Percentiles rank a stretch among this genome's conserved stretches.
Evolutionary conservation across 1,140 invertebrate genomes (phyloP).

Genomic region (Cydia fagiglandana): DNA sequence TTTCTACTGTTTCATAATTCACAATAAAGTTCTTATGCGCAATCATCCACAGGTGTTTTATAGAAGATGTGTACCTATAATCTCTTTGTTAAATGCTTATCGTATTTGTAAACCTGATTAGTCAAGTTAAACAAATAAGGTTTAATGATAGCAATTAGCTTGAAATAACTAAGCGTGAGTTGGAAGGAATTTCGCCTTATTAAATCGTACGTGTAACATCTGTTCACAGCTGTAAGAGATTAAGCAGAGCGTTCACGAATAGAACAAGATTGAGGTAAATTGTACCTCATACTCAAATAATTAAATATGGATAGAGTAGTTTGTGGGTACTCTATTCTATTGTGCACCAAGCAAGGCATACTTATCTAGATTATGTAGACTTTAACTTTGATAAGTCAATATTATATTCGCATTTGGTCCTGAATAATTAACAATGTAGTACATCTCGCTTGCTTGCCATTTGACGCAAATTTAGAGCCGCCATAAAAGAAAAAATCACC

Average conservation of each 20-base stretch:
- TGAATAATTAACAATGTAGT: too few relatives aligned
- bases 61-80: not conserved
- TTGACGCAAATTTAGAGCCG: too few relatives aligned
- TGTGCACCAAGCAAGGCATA: too few relatives aligned
- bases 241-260: not conserved
- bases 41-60: not conserved
- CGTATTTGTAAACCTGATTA: not conserved
- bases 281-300: not conserved
- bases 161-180: not conserved
- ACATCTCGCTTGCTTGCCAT: too few relatives aligned
- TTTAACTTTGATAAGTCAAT: too few relatives aligned
- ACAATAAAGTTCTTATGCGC: not conserved
- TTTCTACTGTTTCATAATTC: too few relatives aligned
- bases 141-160: conserved; percentile 7
- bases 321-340: too few relatives aligned
- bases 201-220: conserved; percentile 15
- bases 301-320: too few relatives aligned
- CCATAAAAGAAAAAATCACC: too few relatives aligned
- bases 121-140: not conserved
- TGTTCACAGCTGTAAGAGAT: conserved; percentile 12
- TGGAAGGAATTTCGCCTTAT: conserved; percentile 21
- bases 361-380: too few relatives aligned
- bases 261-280: not conserved
- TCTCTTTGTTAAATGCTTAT: not conserved
- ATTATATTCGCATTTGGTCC: too few relatives aligned